Evolutionary conservation across 2,113 vertebrate species (phyloP).

Genomic region (Callipepla californica): DNA sequence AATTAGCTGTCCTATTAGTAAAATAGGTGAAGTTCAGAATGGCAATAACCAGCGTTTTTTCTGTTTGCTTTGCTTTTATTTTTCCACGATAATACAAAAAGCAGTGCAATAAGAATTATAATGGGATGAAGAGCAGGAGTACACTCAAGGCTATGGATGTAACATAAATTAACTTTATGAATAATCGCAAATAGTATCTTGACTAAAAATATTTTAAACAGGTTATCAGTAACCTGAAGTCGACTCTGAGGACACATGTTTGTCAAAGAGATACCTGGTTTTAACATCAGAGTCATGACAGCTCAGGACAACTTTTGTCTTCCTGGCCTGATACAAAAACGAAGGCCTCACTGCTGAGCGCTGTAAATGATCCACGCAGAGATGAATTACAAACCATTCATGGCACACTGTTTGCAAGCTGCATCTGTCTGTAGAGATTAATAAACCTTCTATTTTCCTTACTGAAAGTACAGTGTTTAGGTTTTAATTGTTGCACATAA

Average conservation of each 20-base stretch:
- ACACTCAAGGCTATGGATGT: background rate
- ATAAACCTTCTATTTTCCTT: background rate
- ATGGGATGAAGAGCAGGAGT: accelerated
- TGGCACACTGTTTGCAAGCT: background rate
- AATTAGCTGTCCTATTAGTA: background rate
- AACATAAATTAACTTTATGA: accelerated
- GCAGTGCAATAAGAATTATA: accelerated
- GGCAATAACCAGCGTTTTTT: background rate
- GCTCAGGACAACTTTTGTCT: background rate
- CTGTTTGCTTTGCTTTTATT: background rate
- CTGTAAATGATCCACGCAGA: background rate
- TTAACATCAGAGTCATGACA: background rate
- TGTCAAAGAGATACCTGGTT: background rate
- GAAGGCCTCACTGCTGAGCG: background rate
- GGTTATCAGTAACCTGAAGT: background rate
- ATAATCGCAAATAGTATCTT: accelerated
- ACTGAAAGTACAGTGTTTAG: background rate
- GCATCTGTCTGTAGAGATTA: background rate
- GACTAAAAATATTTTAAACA: background rate
- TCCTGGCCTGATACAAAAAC: background rate
- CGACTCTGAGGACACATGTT: background rate
- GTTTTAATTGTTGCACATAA: background rate
- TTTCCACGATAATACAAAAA: accelerated
- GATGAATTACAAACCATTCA: background rate
- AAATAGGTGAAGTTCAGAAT: background rate